A percentile compares a stretch with the other conserved stretches of the same genome.
phyloP scores from a whole-genome alignment of 1,140 invertebrate species.

The Drosophila arawakana region DNA sequence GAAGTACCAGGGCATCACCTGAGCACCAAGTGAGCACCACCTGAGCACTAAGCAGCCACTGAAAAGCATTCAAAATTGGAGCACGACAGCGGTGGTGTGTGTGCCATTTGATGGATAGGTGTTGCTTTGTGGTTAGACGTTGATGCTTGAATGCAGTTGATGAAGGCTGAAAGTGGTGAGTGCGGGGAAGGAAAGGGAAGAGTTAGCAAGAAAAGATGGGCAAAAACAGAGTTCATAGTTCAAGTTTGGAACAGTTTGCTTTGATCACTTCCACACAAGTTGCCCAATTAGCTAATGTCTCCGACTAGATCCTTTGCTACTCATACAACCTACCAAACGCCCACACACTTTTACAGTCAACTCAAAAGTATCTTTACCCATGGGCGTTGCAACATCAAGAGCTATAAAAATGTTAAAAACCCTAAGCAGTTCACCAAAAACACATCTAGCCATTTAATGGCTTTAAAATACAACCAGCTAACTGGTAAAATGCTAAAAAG shows the following conservation, averaged over 20 bases:
- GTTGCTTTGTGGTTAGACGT: slow-evolving; percentile 54
- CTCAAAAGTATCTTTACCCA: neutral
- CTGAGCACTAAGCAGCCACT: slow-evolving; percentile 59
- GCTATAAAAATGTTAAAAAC: slow-evolving; percentile 64
- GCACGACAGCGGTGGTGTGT: slow-evolving; percentile 61
- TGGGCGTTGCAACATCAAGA: slow-evolving; percentile 37
- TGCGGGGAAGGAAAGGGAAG: neutral
- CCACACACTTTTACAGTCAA: slow-evolving; percentile 17
- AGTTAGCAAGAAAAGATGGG: neutral
- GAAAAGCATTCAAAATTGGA: slow-evolving; percentile 80
- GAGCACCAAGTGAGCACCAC: neutral
- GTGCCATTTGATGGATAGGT: slow-evolving; percentile 61
- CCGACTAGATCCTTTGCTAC: slow-evolving; percentile 15
- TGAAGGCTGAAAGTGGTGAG: neutral
- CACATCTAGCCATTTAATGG: slow-evolving; percentile 39
- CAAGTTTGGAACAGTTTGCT: neutral
- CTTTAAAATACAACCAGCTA: slow-evolving; percentile 23
- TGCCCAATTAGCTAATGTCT: slow-evolving; percentile 27
- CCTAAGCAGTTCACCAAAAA: slow-evolving; percentile 52
- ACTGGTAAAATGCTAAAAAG: slow-evolving; percentile 5
- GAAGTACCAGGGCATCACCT: slow-evolving; percentile 12
- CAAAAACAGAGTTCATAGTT: neutral
- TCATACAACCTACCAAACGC: slow-evolving; percentile 1
- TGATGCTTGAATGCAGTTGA: slow-evolving; percentile 11
- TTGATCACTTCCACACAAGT: neutral